These are phyloP conservation scores for Eublepharis macularius DNA, from an alignment of 2,113 vertebrate genomes.

Conservation along the genomic window DNA sequence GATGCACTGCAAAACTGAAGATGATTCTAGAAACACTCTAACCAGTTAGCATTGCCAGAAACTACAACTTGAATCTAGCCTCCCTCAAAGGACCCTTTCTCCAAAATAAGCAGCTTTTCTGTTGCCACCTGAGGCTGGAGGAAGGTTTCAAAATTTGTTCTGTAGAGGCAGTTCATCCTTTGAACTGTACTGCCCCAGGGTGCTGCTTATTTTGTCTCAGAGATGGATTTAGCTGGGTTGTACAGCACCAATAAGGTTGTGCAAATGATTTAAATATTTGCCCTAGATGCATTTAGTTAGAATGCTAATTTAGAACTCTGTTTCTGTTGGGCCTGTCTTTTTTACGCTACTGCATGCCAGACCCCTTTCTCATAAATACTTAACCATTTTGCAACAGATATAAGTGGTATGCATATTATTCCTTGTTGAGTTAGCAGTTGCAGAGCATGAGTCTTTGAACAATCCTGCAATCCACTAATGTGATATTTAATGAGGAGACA, in stretches of 20 bases:
- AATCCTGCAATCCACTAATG: constrained; percentile 88
- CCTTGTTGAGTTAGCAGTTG: constrained; percentile 84
- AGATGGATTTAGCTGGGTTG: not conserved
- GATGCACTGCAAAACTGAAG: not conserved
- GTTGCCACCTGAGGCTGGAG: too few species aligned
- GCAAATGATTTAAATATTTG: constrained; percentile 32
- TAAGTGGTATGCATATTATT: constrained; percentile 73
- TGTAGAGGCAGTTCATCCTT: not conserved
- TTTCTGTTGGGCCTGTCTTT: constrained; percentile 46
- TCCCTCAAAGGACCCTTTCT: too few species aligned
- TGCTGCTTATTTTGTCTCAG: not conserved
- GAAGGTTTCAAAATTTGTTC: not conserved
- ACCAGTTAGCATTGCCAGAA: not conserved
- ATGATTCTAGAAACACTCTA: not conserved
- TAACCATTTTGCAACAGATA: constrained; percentile 65
- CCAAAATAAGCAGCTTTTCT: too few species aligned
- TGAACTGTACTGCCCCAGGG: not conserved
- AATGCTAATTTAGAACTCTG: constrained; percentile 39
- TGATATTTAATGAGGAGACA: constrained; percentile 97
- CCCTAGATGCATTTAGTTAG: constrained; percentile 28
- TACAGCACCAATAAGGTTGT: constrained; percentile 3
- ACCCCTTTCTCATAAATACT: constrained; percentile 55
- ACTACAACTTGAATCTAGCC: too few species aligned
- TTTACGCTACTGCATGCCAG: constrained; percentile 26
- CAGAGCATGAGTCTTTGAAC: constrained; percentile 79